Evolutionary conservation across 92 coral and sea anemone species (phyloP).

Genomic region (Palythoa caribaeorum): DNA sequence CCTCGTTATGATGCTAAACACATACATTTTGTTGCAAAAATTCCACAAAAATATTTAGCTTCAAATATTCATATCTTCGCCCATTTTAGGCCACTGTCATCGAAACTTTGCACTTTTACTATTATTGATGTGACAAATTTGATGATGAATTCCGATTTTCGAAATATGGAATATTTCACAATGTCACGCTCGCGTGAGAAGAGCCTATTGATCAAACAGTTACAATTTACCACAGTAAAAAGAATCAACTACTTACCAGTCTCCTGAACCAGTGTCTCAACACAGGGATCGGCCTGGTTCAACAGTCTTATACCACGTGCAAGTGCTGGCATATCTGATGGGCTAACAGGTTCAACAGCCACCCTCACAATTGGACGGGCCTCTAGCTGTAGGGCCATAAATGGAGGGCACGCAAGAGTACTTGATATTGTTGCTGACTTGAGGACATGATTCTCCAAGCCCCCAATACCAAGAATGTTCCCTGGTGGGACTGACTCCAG

Average conservation of each 20-base stretch:
- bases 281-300: conserved; percentile 99
- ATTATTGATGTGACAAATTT: no score
- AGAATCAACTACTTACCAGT: conserved; percentile 71
- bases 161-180: no score
- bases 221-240: not conserved
- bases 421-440: conserved; percentile 97
- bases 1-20: no score
- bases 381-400: conserved; percentile 93
- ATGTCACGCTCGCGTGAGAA: no score
- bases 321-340: conserved; percentile 92
- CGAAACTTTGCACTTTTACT: no score
- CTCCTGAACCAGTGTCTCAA: conserved; percentile 91
- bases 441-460: conserved; percentile 87
- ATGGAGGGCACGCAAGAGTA: conserved; percentile 92
- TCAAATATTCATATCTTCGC: no score
- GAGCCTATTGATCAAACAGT: not conserved
- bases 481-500: conserved; percentile 94
- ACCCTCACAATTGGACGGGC: conserved; percentile 97
- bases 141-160: no score
- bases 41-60: no score
- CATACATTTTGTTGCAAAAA: no score
- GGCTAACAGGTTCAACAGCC: conserved; percentile 94
- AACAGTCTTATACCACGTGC: conserved; percentile 95
- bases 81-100: no score
- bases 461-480: conserved; percentile 96